Evolutionary conservation across 2,888 invertebrate genomes (phyloP).

Genomic region (Amiota communis): DNA sequence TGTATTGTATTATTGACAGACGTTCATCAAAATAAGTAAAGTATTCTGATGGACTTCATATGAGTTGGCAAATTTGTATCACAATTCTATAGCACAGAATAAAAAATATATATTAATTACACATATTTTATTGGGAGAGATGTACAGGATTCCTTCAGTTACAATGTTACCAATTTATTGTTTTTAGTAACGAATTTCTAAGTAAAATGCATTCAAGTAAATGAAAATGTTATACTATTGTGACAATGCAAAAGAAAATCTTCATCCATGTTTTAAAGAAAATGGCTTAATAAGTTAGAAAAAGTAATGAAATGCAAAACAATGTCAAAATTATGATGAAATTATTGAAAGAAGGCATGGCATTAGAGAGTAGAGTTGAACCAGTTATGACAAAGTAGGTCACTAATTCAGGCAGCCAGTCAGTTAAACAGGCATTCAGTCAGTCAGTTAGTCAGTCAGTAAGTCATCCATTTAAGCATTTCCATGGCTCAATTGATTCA

Average conservation of each 20-base stretch:
- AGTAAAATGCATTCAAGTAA: too few species aligned
- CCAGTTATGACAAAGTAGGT: background rate
- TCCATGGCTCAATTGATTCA: background rate
- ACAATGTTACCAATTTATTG: too few species aligned
- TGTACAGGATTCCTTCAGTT: too few species aligned
- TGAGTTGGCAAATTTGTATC: background rate
- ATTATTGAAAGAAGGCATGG: slow-evolving; percentile 12
- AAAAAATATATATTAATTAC: too few species aligned
- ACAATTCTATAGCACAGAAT: background rate
- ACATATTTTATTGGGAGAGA: too few species aligned
- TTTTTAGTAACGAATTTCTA: too few species aligned
- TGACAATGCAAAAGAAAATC: background rate
- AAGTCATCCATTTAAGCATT: background rate
- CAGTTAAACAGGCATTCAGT: slow-evolving; percentile 2
- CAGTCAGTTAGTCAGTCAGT: slow-evolving; percentile 10
- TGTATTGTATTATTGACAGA: slow-evolving; percentile 1
- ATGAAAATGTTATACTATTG: too few species aligned
- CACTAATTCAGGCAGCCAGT: background rate
- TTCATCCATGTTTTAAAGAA: background rate
- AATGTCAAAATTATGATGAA: slow-evolving; percentile 16
- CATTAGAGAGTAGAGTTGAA: background rate
- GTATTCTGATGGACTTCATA: background rate
- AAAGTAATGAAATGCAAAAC: background rate
- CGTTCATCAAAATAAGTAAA: background rate
- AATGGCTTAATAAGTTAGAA: background rate